A percentile compares a stretch with the other conserved stretches of the same genome.
Conservation (phyloP, 2,113 vertebrate species). For the Chrysemys picta region DNA sequence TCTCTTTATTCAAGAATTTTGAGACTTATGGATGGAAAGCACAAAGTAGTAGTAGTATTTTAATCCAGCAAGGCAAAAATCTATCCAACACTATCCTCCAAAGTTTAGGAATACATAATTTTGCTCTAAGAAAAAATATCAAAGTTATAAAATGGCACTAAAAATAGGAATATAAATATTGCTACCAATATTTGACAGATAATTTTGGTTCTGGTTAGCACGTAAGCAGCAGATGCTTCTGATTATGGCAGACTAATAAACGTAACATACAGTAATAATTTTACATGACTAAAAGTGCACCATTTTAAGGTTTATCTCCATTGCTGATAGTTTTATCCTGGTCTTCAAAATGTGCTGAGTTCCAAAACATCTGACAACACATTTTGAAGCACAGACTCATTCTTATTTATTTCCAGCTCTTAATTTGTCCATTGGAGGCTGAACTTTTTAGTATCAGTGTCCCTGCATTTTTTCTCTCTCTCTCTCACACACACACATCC, state of each 20-base stretch:
- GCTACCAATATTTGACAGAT: rapidly evolving
- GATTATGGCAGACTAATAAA: background rate
- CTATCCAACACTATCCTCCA: background rate
- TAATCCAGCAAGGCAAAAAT: background rate
- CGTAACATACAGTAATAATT: background rate
- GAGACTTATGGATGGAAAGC: background rate
- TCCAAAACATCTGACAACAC: rapidly evolving
- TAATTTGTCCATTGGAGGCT: background rate
- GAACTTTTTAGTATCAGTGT: background rate
- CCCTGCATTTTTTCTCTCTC: background rate
- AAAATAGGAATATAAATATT: background rate
- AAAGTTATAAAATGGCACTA: background rate
- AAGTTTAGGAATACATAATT: background rate
- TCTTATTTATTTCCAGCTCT: background rate
- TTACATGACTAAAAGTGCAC: background rate
- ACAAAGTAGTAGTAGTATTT: background rate
- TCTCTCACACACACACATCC: background rate
- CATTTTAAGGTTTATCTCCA: background rate
- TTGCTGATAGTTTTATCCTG: background rate
- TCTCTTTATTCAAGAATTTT: background rate
- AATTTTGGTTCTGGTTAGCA: background rate
- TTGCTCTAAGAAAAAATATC: background rate
- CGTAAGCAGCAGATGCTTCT: background rate
- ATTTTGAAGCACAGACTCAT: background rate
- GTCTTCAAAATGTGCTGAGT: background rate